A percentile compares a stretch with the other conserved stretches of the same genome.
These are phyloP conservation scores for Heteronetta atricapilla DNA, from an alignment of 2,113 vertebrate species.

Conservation along the genomic window DNA sequence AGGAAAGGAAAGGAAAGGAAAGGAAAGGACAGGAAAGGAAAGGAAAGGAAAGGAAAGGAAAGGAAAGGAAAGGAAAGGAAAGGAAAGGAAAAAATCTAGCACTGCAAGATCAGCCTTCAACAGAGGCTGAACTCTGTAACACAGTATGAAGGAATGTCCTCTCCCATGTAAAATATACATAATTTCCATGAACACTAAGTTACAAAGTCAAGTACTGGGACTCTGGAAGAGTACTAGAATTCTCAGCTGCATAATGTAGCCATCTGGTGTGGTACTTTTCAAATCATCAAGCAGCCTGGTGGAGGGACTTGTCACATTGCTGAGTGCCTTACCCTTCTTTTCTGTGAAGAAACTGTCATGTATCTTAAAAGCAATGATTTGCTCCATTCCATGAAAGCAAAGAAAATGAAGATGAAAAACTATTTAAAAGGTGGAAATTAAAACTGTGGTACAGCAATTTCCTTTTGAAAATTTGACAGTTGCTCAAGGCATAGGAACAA, in stretches of 20 bases:
- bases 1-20: not conserved
- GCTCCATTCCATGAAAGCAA: not conserved
- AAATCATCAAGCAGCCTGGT: fast-evolving
- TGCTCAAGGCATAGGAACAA: slow-evolving; percentile 36
- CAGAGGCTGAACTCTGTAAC: not conserved
- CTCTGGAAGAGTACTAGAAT: not conserved
- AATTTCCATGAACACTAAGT: fast-evolving
- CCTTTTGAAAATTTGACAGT: not conserved
- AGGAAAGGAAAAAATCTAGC: not conserved
- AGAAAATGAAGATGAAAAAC: not conserved
- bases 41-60: not conserved
- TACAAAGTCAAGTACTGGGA: not conserved
- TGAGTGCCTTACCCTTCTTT: fast-evolving
- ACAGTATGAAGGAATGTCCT: not conserved
- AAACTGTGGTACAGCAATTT: not conserved
- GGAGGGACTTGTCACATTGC: not conserved
- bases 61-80: fast-evolving
- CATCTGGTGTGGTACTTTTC: not conserved
- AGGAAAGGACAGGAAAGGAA: too few species aligned
- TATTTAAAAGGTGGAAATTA: not conserved
- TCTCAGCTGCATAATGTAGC: fast-evolving
- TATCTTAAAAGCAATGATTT: not conserved
- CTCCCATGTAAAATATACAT: fast-evolving
- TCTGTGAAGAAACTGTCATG: not conserved
- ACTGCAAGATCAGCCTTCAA: not conserved